phyloP scores from a whole-genome alignment of 2,888 invertebrate genomes.

The Parnassius smintheus region DNA sequence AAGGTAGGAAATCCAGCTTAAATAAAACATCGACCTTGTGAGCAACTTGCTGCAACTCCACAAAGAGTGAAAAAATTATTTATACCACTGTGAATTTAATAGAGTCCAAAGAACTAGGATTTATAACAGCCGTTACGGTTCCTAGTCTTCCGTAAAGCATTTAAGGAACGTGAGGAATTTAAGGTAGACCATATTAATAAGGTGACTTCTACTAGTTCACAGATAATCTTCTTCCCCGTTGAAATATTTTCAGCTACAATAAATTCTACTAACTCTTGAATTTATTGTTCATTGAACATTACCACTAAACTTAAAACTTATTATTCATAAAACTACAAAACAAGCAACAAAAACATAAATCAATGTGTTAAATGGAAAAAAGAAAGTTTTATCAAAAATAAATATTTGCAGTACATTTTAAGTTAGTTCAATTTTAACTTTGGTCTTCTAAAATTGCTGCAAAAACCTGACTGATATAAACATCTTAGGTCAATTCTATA shows the following conservation, averaged over 20 bases:
- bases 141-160: conserved; percentile 9
- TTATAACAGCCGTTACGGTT: conserved; percentile 21
- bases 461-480: conserved; percentile 7
- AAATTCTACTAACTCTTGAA: neutral
- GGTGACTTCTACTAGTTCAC: too few relatives aligned
- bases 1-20: conserved; percentile 19
- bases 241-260: neutral
- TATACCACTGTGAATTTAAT: conserved; percentile 11
- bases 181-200: neutral
- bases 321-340: conserved; percentile 53
- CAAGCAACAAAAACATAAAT: conserved; percentile 47
- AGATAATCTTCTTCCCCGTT: neutral
- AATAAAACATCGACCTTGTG: conserved; percentile 5
- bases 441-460: conserved; percentile 20
- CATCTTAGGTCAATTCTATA: conserved; percentile 4
- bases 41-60: conserved; percentile 5
- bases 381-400: conserved; percentile 32
- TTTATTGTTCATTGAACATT: conserved; percentile 8
- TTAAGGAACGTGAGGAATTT: neutral
- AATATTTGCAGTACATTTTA: conserved; percentile 24
- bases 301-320: conserved; percentile 31
- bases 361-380: conserved; percentile 32
- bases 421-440: conserved; percentile 16
- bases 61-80: conserved; percentile 14
- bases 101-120: conserved; percentile 20